phyloP scores from a whole-genome alignment of 2,888 invertebrate species.

The Calameuta idolon region DNA sequence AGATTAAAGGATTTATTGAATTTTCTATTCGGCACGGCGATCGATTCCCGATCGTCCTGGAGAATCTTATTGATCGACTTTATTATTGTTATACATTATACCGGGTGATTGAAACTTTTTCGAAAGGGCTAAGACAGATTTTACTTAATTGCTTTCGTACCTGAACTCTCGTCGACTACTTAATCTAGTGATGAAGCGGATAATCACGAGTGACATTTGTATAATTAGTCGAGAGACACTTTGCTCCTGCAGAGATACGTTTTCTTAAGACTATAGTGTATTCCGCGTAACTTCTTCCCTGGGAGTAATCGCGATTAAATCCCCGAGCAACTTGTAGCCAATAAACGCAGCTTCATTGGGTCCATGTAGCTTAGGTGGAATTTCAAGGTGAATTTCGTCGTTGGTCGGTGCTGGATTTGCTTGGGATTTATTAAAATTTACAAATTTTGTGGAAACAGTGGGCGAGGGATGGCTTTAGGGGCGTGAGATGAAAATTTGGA shows the following conservation, averaged over 20 bases:
- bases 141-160: neutral
- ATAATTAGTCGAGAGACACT: neutral
- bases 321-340: neutral
- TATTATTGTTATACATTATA: neutral
- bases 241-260: neutral
- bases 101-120: neutral
- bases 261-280: neutral
- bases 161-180: neutral
- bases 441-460: neutral
- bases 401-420: neutral
- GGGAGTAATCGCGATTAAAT: neutral
- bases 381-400: neutral
- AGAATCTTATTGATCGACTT: no score
- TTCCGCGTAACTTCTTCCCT: neutral
- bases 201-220: neutral
- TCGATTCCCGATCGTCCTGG: no score
- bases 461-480: neutral
- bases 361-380: neutral
- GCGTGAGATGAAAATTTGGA: neutral
- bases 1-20: no score
- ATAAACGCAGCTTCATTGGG: neutral
- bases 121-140: neutral
- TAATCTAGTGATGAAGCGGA: neutral
- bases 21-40: no score
- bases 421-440: neutral